Evolutionary conservation across 2,888 invertebrate species (phyloP), one percentile per base, ranked within the genome.

Genomic region (Agrochola litura): DNA sequence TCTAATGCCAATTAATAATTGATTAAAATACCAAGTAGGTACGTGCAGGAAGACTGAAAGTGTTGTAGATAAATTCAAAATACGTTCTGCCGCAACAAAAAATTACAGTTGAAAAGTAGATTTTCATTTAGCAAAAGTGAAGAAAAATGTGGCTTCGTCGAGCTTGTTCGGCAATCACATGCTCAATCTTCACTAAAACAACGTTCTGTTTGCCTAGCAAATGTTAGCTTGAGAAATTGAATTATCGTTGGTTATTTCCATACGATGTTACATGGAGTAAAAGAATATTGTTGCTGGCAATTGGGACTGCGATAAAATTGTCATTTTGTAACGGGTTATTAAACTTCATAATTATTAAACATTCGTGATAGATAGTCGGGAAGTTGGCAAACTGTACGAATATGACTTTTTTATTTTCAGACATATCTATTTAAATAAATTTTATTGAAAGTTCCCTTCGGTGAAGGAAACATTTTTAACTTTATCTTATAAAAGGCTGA

Each of bases 171-270:
- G 16, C 43, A 63, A 67, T 66, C 71, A 67, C 66, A 77, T 52
- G 49, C 60, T 58, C 63, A 54, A 77, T 68, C 52, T 63, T 72
- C 52, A 46, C 72, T 82, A 64, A 72, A 82, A 68, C 52, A 37
- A 77, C 63, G 37, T 52, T 82, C 43, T 49, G 25, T 70, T 22
- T 61, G 49, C 30, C 19, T 25, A 52, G 73, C n/a, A 65, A 80
- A 73, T 81, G 12, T 66, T 66, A 66, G n/a, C 37, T 46, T 37
- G 0, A 30, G n/a, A 54, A 65, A 74, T 81, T 81, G 37, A 61
- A 75, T 66, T 41, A 64, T 49, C 58, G 41, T 49, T 2, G 14
- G 54, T 19, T 63, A 43, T 65, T 76, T 68, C 16, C 19, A 37
- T 58, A 67, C 46, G 37, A 54, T 41, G 22, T 52, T 12, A 37